Percentiles rank a stretch among this genome's conserved stretches.
Evolutionary conservation across 2,888 invertebrate genomes (phyloP).

Genomic region (Ceramica pisi): DNA sequence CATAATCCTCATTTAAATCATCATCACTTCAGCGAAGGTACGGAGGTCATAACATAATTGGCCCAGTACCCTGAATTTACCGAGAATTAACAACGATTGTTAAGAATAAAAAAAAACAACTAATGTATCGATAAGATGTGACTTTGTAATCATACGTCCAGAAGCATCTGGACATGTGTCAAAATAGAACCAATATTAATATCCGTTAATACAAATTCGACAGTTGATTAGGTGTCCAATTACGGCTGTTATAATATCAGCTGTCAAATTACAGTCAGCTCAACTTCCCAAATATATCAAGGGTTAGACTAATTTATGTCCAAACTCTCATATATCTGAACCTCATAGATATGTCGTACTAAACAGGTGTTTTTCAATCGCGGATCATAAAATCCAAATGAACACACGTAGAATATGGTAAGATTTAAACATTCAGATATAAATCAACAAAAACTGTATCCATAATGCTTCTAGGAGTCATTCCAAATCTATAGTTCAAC

Average conservation of each 20-base stretch:
- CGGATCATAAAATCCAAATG: background rate
- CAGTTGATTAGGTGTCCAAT: constrained; percentile 52
- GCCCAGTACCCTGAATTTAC: too few species aligned
- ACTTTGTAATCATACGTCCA: background rate
- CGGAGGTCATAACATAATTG: too few species aligned
- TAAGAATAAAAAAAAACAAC: too few species aligned
- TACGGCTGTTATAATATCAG: constrained; percentile 40
- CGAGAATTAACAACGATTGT: too few species aligned
- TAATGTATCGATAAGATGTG: background rate
- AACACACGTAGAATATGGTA: background rate
- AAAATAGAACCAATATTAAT: constrained; percentile 26
- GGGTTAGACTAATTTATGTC: constrained; percentile 38
- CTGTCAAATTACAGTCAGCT: constrained; percentile 55
- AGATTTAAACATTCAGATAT: background rate
- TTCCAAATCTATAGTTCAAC: constrained; percentile 3
- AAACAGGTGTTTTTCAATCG: background rate
- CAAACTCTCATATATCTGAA: background rate
- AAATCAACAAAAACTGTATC: background rate
- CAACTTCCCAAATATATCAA: constrained; percentile 30
- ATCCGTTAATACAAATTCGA: constrained; percentile 45
- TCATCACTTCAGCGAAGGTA: too few species aligned
- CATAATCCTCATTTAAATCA: background rate
- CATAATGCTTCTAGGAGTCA: background rate
- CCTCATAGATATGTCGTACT: background rate
- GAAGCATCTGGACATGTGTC: background rate